These are phyloP conservation scores for Chionomys nivalis DNA, from an alignment of 2,113 vertebrate genomes.

Conservation along the genomic window DNA sequence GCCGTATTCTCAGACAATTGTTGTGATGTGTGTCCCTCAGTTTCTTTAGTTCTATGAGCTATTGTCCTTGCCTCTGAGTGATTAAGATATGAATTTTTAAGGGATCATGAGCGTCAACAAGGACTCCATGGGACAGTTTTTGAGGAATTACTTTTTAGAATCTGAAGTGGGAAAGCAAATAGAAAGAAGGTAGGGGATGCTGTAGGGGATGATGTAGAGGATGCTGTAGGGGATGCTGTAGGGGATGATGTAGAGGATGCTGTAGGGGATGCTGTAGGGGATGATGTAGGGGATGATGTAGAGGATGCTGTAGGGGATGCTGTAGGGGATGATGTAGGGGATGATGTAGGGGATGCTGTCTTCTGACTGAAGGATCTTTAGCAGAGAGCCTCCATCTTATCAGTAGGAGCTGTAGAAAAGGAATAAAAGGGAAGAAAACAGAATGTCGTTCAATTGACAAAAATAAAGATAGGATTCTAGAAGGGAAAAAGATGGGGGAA, in stretches of 20 bases:
- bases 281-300: not conserved
- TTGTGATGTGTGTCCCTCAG: not conserved
- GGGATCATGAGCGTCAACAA: not conserved
- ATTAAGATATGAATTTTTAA: not conserved
- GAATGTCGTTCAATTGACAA: not conserved
- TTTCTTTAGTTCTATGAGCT: not conserved
- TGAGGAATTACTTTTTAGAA: not conserved
- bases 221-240: not conserved
- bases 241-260: too few relatives aligned
- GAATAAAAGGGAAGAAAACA: not conserved
- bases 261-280: too few relatives aligned
- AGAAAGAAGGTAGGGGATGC: not conserved
- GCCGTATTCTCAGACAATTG: not conserved
- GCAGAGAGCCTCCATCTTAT: not conserved
- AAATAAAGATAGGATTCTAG: not conserved
- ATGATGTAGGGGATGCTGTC: not conserved
- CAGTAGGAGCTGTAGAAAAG: not conserved
- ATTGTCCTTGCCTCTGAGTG: not conserved
- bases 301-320: not conserved
- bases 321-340: too few relatives aligned
- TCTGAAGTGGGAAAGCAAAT: not conserved
- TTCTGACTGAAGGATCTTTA: not conserved
- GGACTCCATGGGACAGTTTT: not conserved
- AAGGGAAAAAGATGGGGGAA: not conserved
- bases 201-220: too few relatives aligned